phyloP scores from a whole-genome alignment of 2,888 invertebrate species.

The Lutraria lutraria region DNA sequence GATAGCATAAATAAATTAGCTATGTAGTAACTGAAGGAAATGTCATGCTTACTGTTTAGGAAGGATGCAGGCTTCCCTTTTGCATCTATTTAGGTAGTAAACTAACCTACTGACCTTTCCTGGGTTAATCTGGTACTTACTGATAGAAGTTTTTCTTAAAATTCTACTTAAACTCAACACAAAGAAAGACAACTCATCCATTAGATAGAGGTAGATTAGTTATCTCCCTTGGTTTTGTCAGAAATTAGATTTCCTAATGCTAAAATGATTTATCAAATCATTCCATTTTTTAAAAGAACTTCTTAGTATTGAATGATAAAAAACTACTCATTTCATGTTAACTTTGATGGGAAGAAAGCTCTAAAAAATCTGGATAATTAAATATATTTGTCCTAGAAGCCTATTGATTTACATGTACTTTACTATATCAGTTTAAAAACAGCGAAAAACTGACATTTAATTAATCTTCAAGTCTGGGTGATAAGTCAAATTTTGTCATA shows the following conservation, averaged over 20 bases:
- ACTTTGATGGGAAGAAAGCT: neutral
- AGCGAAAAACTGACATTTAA: neutral
- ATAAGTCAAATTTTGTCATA: neutral
- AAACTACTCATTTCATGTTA: neutral
- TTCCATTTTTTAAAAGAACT: neutral
- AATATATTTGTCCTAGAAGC: neutral
- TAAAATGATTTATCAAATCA: neutral
- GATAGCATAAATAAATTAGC: too few species aligned
- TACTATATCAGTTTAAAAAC: neutral
- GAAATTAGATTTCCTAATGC: neutral
- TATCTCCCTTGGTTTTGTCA: neutral
- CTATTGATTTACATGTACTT: neutral
- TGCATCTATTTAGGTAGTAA: neutral
- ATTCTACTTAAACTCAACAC: neutral
- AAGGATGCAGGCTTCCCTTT: neutral
- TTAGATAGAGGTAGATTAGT: neutral
- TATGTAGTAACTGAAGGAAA: neutral
- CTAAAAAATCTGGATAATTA: neutral
- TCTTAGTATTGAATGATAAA: neutral
- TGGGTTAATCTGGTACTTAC: conserved; percentile 14
- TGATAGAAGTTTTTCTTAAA: neutral
- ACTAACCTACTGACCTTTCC: neutral
- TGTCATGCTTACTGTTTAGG: neutral
- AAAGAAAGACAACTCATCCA: conserved; percentile 4
- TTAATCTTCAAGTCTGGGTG: neutral